These are phyloP conservation scores for Hydrolagus colliei DNA, from an alignment of 2,797 vertebrate species.

Conservation along the genomic window DNA sequence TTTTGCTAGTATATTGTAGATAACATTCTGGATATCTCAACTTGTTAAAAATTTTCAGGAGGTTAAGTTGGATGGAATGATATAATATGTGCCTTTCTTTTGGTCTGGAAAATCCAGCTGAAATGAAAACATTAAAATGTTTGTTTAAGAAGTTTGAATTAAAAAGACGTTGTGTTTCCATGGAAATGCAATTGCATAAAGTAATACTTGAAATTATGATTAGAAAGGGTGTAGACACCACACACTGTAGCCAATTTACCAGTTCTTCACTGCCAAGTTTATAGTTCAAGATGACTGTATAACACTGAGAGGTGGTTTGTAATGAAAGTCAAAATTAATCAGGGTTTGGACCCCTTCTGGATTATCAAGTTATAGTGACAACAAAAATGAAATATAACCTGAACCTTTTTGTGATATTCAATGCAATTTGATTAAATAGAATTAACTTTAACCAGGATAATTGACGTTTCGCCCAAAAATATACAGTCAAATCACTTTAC, in stretches of 20 bases:
- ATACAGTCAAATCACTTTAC: no score
- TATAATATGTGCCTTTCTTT: not conserved
- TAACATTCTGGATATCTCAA: not conserved
- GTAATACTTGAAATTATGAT: not conserved
- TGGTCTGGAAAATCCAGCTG: not conserved
- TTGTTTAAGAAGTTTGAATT: not conserved
- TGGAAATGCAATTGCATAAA: not conserved
- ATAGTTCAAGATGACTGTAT: not conserved
- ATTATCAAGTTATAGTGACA: not conserved
- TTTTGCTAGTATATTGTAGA: no score
- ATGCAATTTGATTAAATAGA: not conserved
- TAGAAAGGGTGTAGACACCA: not conserved
- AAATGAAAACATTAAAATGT: not conserved
- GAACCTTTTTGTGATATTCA: not conserved
- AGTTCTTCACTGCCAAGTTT: conserved; percentile 1
- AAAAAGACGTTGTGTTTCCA: not conserved
- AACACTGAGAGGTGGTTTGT: not conserved
- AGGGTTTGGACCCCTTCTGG: not conserved
- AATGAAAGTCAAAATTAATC: not conserved
- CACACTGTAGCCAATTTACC: not conserved
- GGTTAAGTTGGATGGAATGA: not conserved
- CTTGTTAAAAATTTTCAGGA: not conserved
- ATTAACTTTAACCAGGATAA: not conserved
- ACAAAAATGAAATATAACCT: not conserved
- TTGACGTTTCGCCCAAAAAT: no score